Evolutionary conservation across 2,888 invertebrate genomes (phyloP).

Genomic region (Hypomecis punctinalis): DNA sequence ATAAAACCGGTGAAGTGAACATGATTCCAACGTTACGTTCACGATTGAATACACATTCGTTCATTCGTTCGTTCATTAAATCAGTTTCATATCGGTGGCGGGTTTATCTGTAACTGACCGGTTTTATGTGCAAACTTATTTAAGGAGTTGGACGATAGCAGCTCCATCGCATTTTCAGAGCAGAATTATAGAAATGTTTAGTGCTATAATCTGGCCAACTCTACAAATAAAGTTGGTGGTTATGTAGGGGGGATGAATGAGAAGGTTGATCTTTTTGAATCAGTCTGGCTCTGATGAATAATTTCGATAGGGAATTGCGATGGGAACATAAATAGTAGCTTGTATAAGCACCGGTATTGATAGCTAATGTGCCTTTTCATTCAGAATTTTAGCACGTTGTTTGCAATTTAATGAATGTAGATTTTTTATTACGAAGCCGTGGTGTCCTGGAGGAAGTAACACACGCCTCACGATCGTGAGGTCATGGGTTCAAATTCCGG

Average conservation of each 20-base stretch:
- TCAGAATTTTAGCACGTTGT: too few relatives aligned
- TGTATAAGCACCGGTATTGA: not conserved
- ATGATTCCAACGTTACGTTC: constrained; percentile 65
- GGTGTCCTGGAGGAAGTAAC: too few relatives aligned
- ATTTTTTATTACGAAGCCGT: too few relatives aligned
- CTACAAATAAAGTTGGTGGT: not conserved
- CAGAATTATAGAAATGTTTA: not conserved
- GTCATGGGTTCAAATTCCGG: too few relatives aligned
- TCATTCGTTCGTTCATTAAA: constrained; percentile 71
- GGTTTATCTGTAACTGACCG: constrained; percentile 54
- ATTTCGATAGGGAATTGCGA: constrained; percentile 20
- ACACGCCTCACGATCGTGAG: too few relatives aligned
- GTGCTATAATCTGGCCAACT: not conserved
- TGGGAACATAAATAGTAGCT: not conserved
- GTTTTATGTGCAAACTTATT: constrained; percentile 17
- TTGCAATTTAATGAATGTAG: too few relatives aligned
- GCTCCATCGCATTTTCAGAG: not conserved
- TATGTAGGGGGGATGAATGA: constrained; percentile 22
- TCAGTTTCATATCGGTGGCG: constrained; percentile 60
- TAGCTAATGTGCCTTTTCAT: too few relatives aligned
- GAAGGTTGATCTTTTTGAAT: constrained; percentile 30
- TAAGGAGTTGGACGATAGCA: not conserved
- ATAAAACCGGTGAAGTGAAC: constrained; percentile 66
- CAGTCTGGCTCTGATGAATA: constrained; percentile 22
- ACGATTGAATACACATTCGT: constrained; percentile 68